These are phyloP conservation scores for Caenorhabditis zanzibari DNA, from an alignment of 2,888 invertebrate species.

Conservation along the genomic window DNA sequence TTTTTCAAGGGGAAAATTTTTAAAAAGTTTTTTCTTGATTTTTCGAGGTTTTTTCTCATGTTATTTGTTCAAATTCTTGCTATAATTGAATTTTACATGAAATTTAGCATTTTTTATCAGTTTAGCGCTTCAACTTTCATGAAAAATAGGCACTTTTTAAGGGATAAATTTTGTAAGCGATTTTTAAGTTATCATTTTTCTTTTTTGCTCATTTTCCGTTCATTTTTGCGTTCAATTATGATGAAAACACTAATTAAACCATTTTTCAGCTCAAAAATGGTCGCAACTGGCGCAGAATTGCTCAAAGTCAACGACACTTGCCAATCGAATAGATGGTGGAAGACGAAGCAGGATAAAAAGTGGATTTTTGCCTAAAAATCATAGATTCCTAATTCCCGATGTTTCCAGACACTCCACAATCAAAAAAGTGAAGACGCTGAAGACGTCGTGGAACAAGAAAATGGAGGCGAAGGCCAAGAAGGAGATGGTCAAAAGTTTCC, in stretches of 20 bases:
- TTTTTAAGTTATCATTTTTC: no score
- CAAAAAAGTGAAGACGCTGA: constrained; percentile 74
- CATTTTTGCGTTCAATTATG: no score
- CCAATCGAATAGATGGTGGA: constrained; percentile 67
- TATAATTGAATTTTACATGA: no score
- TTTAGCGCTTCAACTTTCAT: no score
- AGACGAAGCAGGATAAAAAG: constrained; percentile 62
- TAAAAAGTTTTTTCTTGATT: no score
- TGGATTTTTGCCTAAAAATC: constrained; percentile 5
- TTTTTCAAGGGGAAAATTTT: neutral
- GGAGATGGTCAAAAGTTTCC: constrained; percentile 71
- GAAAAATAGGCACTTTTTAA: no score
- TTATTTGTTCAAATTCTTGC: no score
- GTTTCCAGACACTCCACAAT: constrained; percentile 70
- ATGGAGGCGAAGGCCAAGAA: constrained; percentile 75
- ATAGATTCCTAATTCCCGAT: neutral
- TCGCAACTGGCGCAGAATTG: constrained; percentile 34
- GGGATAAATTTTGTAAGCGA: no score
- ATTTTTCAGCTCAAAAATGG: constrained; percentile 31
- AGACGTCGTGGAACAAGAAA: constrained; percentile 77
- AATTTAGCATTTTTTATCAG: no score
- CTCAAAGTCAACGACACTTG: constrained; percentile 59
- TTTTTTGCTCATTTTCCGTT: no score
- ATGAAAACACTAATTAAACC: no score
- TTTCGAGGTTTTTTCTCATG: neutral